Evolutionary conservation across 2,888 invertebrate genomes (phyloP).

Genomic region (Sinohyriopsis cumingii): DNA sequence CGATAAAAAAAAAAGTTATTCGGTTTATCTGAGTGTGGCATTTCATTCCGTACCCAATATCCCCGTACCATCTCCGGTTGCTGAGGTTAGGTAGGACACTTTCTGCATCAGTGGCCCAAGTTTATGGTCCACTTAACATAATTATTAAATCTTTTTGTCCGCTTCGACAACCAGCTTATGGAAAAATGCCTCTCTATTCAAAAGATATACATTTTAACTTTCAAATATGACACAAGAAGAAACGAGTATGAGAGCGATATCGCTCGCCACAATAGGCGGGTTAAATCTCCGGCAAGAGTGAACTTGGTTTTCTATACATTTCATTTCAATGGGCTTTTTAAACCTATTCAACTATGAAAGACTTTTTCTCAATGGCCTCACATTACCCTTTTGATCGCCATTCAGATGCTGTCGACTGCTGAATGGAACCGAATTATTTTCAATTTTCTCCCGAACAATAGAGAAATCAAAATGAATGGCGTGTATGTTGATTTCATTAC

Average conservation of each 20-base stretch:
- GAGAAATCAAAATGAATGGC: constrained; percentile 61
- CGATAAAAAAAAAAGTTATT: background rate
- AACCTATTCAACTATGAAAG: constrained; percentile 56
- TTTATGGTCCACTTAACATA: constrained; percentile 25
- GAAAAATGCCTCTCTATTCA: constrained; percentile 15
- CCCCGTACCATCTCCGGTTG: background rate
- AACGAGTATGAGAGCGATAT: constrained; percentile 15
- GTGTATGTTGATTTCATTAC: constrained; percentile 68
- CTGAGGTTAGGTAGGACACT: constrained; percentile 33
- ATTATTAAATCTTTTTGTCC: constrained; percentile 34
- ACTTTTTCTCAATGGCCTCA: constrained; percentile 39
- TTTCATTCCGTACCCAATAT: background rate
- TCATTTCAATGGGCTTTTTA: constrained; percentile 46
- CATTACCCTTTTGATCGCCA: constrained; percentile 50
- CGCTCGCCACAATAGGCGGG: constrained; percentile 6
- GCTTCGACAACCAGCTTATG: constrained; percentile 22
- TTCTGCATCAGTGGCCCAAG: constrained; percentile 19
- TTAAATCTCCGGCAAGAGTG: constrained; percentile 1
- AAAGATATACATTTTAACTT: constrained; percentile 19
- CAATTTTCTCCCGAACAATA: constrained; percentile 68
- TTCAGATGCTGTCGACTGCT: constrained; percentile 47
- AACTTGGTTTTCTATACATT: constrained; percentile 22
- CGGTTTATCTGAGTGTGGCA: background rate
- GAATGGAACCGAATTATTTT: constrained; percentile 66
- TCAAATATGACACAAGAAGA: constrained; percentile 26